A percentile compares a stretch with the other conserved stretches of the same genome.
These are phyloP conservation scores for Petrocephalus sullivani DNA, from an alignment of 2,797 vertebrate genomes.

Conservation along the genomic window DNA sequence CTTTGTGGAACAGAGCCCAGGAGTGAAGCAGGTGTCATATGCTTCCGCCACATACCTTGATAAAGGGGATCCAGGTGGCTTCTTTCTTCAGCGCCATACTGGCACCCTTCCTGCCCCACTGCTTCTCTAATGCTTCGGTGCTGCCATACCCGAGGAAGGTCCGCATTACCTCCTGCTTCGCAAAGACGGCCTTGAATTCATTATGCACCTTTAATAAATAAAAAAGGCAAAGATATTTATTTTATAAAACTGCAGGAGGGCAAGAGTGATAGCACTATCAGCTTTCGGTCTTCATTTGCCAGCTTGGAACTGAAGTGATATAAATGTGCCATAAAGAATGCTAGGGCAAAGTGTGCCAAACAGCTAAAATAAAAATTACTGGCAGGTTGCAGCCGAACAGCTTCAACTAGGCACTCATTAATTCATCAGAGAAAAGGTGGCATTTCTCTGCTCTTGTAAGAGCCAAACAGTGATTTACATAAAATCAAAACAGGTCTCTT, in stretches of 20 bases:
- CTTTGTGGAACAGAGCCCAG: background rate
- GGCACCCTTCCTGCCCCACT: slow-evolving; percentile 44
- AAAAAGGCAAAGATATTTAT: background rate
- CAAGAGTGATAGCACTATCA: background rate
- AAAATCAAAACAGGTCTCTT: background rate
- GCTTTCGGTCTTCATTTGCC: background rate
- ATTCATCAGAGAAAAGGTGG: slow-evolving; percentile 2
- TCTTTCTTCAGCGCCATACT: slow-evolving; percentile 56
- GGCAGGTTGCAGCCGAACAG: background rate
- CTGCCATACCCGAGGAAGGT: slow-evolving; percentile 57
- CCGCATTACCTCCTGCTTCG: slow-evolving; percentile 59
- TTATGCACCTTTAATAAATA: slow-evolving; percentile 47
- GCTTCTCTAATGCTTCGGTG: slow-evolving; percentile 41
- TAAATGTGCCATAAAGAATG: background rate
- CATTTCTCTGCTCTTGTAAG: background rate
- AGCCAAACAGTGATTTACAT: slow-evolving; percentile 1
- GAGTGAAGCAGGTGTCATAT: background rate
- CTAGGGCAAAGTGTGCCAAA: background rate
- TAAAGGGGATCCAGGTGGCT: slow-evolving; percentile 61
- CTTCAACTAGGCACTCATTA: background rate
- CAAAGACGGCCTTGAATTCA: slow-evolving; percentile 63
- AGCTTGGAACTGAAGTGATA: background rate
- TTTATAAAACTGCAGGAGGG: background rate
- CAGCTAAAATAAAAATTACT: background rate
- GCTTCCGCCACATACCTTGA: slow-evolving; percentile 50